Percentiles rank a stretch among this genome's conserved stretches.
These are phyloP conservation scores for Bimastos eiseni DNA, from an alignment of 2,888 invertebrate species.

Conservation along the genomic window DNA sequence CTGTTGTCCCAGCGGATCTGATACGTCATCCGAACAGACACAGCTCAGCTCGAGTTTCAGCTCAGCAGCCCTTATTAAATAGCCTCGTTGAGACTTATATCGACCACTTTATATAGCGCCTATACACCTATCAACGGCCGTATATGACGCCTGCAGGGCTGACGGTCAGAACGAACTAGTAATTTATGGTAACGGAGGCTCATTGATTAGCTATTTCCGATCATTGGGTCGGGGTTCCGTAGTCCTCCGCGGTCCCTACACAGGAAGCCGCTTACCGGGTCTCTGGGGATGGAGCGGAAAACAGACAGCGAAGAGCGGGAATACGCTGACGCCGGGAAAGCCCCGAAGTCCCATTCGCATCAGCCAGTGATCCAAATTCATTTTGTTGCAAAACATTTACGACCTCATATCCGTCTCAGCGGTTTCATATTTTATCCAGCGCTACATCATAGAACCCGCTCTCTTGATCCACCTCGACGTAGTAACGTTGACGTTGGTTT, in stretches of 20 bases:
- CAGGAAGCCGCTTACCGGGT: background rate
- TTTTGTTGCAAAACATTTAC: background rate
- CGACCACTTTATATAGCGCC: background rate
- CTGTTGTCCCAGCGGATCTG: background rate
- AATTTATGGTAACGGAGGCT: background rate
- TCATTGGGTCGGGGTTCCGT: background rate
- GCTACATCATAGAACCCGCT: too few relatives aligned
- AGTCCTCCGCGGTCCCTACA: background rate
- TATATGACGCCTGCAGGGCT: background rate
- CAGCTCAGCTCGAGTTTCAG: background rate
- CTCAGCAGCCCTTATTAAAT: background rate
- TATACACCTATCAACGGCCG: background rate
- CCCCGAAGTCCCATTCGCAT: conserved; percentile 3
- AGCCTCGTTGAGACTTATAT: too few relatives aligned
- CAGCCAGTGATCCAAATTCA: background rate
- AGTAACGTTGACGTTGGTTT: background rate
- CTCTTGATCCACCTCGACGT: too few relatives aligned
- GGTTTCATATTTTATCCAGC: background rate
- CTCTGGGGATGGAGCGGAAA: background rate
- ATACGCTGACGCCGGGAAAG: background rate
- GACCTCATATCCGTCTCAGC: background rate
- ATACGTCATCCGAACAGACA: background rate
- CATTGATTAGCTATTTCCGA: background rate
- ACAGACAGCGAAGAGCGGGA: background rate
- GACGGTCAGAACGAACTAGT: background rate